Evolutionary conservation across 2,888 invertebrate species (phyloP), one percentile per base, ranked within the genome.

Genomic region (Embidobia sp.): DNA sequence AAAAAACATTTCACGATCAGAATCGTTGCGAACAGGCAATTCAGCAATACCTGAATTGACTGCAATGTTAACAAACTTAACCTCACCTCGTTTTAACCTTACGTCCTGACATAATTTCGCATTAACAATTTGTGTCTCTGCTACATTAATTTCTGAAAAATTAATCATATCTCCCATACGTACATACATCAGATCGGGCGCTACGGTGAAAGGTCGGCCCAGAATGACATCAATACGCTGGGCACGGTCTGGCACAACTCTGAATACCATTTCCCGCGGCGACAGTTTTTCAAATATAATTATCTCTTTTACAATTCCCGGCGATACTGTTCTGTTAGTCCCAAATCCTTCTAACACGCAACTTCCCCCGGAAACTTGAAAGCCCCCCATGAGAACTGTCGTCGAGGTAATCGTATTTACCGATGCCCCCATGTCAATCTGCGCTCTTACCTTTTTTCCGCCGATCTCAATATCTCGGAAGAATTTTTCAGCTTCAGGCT

Each of bases 201-300:
- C 27, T 35, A 55, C 64, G 5, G 72, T 40, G 13, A 73, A 73
- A 0, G 55, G 63, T 8, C 64, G 15, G 8, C 64, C 72, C 2
- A 64, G 26, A 31, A 73, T 57, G 8, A 64, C 44, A 8, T 55
- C 49, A 4, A 22, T n/a, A 11, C 16, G 11, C 37, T 73, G 57
- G 1, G 33, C 64, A 35, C 5, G 11, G 31, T 66, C 57, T 1
- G 66, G 73, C 3, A 59, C 66, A 2, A 73, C 29, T 18, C 35
- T 18, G 51, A 73, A 64, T 15, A 1, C 1, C 1, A 73, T 2
- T 10, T 22, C 8, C 13, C 27, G 26, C 2, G 73, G 44, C 1
- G 48, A 27, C 11, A 73, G 55, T 5, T 33, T 8, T 6, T 51
- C 51, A 57, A 73, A 35, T n/a, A 7, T 3, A 10, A 57, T n/a